Evolutionary conservation across 2,113 vertebrate genomes (phyloP).

Genomic region (Nothocercus julius): DNA sequence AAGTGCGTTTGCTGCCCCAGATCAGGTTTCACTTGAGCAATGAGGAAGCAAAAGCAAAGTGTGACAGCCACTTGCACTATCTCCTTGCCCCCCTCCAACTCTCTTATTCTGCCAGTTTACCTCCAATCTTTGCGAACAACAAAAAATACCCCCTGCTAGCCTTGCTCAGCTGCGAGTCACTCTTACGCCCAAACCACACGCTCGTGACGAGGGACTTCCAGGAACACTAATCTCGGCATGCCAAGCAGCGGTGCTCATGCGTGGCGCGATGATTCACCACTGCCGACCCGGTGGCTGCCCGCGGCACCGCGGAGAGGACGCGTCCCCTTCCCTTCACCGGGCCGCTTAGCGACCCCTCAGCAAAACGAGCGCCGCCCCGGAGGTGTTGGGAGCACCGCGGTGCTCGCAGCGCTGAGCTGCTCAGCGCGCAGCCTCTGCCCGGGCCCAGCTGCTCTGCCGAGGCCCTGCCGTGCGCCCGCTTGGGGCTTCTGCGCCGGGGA

Average conservation of each 20-base stretch:
- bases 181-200: neutral
- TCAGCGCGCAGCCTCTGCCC: conserved; percentile 59
- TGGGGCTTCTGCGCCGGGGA: conserved; percentile 58
- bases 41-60: neutral
- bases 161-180: neutral
- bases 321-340: neutral
- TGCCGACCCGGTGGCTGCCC: neutral
- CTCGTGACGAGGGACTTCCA: neutral
- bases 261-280: neutral
- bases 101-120: neutral
- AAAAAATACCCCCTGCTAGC: neutral
- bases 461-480: conserved; percentile 52
- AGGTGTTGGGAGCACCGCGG: no score
- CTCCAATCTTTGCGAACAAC: neutral
- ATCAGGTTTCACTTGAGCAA: neutral
- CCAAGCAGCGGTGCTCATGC: no score
- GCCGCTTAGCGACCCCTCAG: conserved; percentile 71
- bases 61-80: neutral
- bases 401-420: no score
- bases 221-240: no score
- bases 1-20: neutral
- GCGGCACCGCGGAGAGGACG: neutral
- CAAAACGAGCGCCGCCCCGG: conserved; percentile 71
- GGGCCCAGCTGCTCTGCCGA: conserved; percentile 4
- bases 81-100: neutral